phyloP scores from a whole-genome alignment of 2,888 invertebrate genomes.

The Plebejus melissa region DNA sequence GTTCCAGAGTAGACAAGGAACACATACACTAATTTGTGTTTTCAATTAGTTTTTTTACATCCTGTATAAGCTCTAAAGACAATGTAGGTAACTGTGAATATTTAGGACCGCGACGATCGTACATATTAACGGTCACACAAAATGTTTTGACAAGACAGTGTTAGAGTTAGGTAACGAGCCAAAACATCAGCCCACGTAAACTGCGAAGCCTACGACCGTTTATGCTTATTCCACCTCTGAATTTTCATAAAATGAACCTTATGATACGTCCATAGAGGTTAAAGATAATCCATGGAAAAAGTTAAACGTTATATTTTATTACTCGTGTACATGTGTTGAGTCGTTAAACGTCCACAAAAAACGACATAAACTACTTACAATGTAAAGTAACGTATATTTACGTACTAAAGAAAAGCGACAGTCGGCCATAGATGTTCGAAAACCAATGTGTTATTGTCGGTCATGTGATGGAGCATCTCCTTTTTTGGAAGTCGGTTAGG shows the following conservation, averaged over 20 bases:
- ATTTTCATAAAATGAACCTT: not conserved
- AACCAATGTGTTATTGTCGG: not conserved
- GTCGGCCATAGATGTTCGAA: not conserved
- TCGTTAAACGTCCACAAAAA: constrained; percentile 20
- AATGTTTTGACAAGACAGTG: constrained; percentile 18
- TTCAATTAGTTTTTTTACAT: no score
- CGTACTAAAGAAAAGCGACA: no score
- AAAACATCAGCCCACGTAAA: constrained; percentile 11
- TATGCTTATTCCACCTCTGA: not conserved
- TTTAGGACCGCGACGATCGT: not conserved
- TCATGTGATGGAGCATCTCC: not conserved
- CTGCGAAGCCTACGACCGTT: not conserved
- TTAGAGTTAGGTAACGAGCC: constrained; percentile 4
- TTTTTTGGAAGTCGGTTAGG: not conserved
- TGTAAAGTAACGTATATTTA: constrained; percentile 8
- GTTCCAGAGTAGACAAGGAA: no score
- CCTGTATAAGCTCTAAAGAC: not conserved
- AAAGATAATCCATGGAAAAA: not conserved
- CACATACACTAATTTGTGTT: no score
- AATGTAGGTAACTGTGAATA: not conserved
- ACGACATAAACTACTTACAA: constrained; percentile 3
- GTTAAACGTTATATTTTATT: constrained; percentile 9
- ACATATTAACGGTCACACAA: constrained; percentile 8
- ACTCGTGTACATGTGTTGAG: constrained; percentile 11
- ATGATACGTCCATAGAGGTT: not conserved